A percentile compares a stretch with the other conserved stretches of the same genome.
Evolutionary conservation across 2,888 invertebrate genomes (phyloP).

Genomic region (Diarsia mendica): DNA sequence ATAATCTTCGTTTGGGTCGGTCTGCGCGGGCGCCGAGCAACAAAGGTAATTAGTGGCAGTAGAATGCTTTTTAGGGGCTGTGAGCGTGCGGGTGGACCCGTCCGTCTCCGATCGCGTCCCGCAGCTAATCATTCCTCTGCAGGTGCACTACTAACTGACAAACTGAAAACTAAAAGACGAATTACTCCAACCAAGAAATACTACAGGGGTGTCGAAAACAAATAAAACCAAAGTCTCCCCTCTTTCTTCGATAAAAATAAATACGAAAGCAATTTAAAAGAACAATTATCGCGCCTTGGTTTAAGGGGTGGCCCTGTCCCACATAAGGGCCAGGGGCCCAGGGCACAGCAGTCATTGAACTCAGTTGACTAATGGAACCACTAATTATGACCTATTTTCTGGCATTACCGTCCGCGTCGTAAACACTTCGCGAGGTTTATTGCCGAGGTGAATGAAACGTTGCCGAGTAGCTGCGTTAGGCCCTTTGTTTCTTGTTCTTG

Average conservation of each 20-base stretch:
- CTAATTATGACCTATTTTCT: slow-evolving; percentile 71
- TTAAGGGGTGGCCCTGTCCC: slow-evolving; percentile 72
- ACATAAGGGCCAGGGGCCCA: slow-evolving; percentile 74
- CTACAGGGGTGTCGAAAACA: slow-evolving; percentile 44
- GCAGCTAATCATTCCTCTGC: not conserved
- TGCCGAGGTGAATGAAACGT: slow-evolving; percentile 59
- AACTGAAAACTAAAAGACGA: not conserved
- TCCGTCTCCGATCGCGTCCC: no score
- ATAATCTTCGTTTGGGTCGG: no score
- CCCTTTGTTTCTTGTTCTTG: not conserved
- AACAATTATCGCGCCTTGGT: slow-evolving; percentile 72
- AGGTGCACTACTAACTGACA: no score
- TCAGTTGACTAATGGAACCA: slow-evolving; percentile 69
- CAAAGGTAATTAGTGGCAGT: no score
- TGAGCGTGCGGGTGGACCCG: no score
- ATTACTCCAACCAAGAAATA: slow-evolving; percentile 21
- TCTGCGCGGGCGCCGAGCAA: no score
- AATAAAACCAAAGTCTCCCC: slow-evolving; percentile 50
- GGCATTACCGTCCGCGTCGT: slow-evolving; percentile 50
- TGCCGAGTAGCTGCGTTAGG: slow-evolving; percentile 26
- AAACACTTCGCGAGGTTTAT: slow-evolving; percentile 66
- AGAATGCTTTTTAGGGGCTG: no score
- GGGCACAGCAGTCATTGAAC: slow-evolving; percentile 66
- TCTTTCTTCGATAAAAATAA: slow-evolving; percentile 63
- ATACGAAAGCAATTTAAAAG: slow-evolving; percentile 68